A percentile compares a stretch with the other conserved stretches of the same genome.
Evolutionary conservation across 2,888 invertebrate genomes (phyloP).

Genomic region (Julus scanicus): DNA sequence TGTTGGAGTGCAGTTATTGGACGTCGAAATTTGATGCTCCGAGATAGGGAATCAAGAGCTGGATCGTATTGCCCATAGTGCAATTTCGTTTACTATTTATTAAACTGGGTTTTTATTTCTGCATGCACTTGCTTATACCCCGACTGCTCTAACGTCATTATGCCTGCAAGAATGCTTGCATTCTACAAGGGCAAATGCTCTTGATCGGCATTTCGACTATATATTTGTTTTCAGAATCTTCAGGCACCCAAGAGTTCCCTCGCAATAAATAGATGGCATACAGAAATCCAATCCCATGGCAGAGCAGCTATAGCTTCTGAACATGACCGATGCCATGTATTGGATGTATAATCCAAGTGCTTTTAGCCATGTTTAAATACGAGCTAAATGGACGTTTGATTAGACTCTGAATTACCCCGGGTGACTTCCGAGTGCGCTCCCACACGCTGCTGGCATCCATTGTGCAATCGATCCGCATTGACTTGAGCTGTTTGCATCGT

Average conservation of each 20-base stretch:
- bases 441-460: not conserved
- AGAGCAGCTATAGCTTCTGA: not conserved
- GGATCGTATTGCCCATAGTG: not conserved
- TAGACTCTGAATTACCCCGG: constrained; percentile 21
- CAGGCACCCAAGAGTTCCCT: not conserved
- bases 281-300: not conserved
- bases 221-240: constrained; percentile 23
- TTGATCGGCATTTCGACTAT: not conserved
- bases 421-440: not conserved
- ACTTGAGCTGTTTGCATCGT: not conserved
- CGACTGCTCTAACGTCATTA: not conserved
- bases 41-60: constrained; percentile 5
- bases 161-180: not conserved
- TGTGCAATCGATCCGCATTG: constrained; percentile 13
- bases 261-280: not conserved
- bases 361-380: constrained; percentile 37
- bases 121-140: not conserved
- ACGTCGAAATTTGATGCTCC: constrained; percentile 4
- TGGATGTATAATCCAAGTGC: not conserved
- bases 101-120: constrained; percentile 17
- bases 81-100: constrained; percentile 24
- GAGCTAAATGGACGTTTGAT: constrained; percentile 36
- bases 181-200: not conserved
- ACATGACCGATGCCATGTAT: not conserved
- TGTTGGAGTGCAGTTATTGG: not conserved